Percentiles rank a stretch among this genome's conserved stretches.
Evolutionary conservation across 2,888 invertebrate genomes (phyloP).

Genomic region (Epirrhoe tristata): DNA sequence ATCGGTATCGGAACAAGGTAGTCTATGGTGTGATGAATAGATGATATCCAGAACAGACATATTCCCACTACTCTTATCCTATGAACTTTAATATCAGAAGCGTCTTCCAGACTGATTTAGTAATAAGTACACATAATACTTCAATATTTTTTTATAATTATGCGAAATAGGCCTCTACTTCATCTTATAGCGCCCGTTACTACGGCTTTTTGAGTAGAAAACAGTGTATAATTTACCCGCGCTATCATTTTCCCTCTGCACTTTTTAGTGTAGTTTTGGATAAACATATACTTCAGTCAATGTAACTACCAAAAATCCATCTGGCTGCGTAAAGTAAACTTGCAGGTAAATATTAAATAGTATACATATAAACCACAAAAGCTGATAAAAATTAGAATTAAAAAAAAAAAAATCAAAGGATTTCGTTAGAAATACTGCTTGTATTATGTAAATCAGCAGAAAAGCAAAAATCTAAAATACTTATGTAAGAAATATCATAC

Average conservation of each 20-base stretch:
- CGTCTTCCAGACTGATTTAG: background rate
- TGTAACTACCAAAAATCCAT: background rate
- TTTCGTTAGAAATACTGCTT: too few relatives aligned
- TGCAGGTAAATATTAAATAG: background rate
- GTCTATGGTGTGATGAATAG: too few relatives aligned
- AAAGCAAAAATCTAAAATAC: background rate
- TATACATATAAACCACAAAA: background rate
- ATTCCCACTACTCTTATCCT: too few relatives aligned
- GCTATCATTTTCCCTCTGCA: background rate
- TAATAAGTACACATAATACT: background rate
- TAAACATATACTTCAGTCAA: background rate
- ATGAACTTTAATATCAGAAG: slow-evolving; percentile 6
- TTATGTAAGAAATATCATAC: slow-evolving; percentile 1
- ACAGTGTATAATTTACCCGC: background rate
- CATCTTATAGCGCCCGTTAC: background rate
- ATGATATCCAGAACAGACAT: too few relatives aligned
- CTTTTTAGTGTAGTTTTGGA: background rate
- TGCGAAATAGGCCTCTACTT: background rate
- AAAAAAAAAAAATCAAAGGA: too few relatives aligned
- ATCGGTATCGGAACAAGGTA: too few relatives aligned
- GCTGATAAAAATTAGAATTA: too few relatives aligned
- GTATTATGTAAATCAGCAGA: too few relatives aligned
- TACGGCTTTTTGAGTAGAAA: background rate
- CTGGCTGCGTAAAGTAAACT: background rate
- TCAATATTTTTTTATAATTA: background rate